Percentiles rank a stretch among this genome's conserved stretches.
These are phyloP conservation scores for Trimorus sp. DNA, from an alignment of 2,888 invertebrate species.

Conservation along the genomic window DNA sequence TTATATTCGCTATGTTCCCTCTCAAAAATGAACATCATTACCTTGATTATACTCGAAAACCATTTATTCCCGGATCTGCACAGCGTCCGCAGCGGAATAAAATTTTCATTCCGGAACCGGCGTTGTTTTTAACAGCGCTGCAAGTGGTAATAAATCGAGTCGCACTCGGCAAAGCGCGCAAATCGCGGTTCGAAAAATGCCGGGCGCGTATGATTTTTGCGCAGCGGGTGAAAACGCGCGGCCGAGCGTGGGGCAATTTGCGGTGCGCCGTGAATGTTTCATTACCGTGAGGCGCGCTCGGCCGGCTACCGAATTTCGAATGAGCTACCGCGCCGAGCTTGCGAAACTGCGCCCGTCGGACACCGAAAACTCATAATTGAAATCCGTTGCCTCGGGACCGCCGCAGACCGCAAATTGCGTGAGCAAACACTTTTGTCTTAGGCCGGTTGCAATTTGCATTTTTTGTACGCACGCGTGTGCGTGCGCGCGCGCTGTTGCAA, in stretches of 20 bases:
- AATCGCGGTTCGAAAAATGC: constrained; percentile 27
- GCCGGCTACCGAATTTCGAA: constrained; percentile 81
- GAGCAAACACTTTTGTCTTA: constrained; percentile 80
- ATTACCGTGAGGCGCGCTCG: constrained; percentile 78
- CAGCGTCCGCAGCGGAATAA: no score
- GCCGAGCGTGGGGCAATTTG: constrained; percentile 74
- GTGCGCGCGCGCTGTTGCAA: constrained; percentile 41
- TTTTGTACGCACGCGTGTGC: constrained; percentile 61
- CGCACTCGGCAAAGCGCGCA: constrained; percentile 32
- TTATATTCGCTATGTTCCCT: no score
- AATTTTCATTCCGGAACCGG: no score
- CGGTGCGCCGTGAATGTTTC: constrained; percentile 81
- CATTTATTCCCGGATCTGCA: no score
- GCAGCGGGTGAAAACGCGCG: constrained; percentile 54
- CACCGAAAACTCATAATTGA: constrained; percentile 80
- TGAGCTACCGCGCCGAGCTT: constrained; percentile 74
- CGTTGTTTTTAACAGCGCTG: no score
- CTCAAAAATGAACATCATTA: no score
- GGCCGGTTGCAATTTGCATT: constrained; percentile 77
- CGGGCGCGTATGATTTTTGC: constrained; percentile 43
- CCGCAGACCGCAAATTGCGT: constrained; percentile 78
- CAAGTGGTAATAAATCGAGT: constrained; percentile 38
- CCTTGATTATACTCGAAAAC: no score
- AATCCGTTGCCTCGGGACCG: constrained; percentile 78
- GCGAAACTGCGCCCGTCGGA: constrained; percentile 72